These are phyloP conservation scores for Triplophysa dalaica DNA, from an alignment of 2,113 vertebrate genomes.

Conservation along the genomic window DNA sequence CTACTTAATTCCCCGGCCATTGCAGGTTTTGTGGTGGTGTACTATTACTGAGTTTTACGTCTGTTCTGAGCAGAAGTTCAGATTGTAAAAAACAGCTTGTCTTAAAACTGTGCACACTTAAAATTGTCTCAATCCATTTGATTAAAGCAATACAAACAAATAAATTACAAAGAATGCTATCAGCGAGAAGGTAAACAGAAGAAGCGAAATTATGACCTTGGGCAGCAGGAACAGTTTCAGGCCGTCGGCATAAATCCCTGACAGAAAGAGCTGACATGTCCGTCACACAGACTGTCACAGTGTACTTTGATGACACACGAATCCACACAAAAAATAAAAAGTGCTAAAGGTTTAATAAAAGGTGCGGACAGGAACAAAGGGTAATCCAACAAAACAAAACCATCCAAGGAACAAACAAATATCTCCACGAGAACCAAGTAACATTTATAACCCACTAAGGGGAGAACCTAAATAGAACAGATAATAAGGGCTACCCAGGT, in stretches of 20 bases:
- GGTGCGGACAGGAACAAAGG: too few species aligned
- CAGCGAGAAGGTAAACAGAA: slow-evolving; percentile 58
- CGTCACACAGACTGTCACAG: slow-evolving; percentile 47
- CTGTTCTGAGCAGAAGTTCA: too few species aligned
- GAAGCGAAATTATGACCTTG: slow-evolving; percentile 70
- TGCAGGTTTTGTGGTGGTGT: slow-evolving; percentile 59
- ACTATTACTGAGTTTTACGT: slow-evolving; percentile 36
- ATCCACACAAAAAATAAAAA: too few species aligned
- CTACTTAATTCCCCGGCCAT: slow-evolving; percentile 55
- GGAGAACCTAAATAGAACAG: too few species aligned
- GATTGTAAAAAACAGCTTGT: slow-evolving; percentile 60
- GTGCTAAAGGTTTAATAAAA: too few species aligned
- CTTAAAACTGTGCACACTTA: slow-evolving; percentile 66
- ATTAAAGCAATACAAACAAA: slow-evolving; percentile 76
- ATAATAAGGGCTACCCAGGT: too few species aligned
- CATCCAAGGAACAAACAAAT: too few species aligned
- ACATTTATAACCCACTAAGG: too few species aligned
- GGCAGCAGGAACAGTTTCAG: slow-evolving; percentile 59
- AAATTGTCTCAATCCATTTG: slow-evolving; percentile 69
- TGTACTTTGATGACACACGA: too few species aligned
- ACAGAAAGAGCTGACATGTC: slow-evolving; percentile 59
- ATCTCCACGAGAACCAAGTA: too few species aligned
- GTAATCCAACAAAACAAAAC: too few species aligned
- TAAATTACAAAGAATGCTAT: slow-evolving; percentile 72
- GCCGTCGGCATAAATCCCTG: slow-evolving; percentile 60